A percentile compares a stretch with the other conserved stretches of the same genome.
Conservation (phyloP, 2,888 invertebrate species). For the Tinea semifulvella region DNA sequence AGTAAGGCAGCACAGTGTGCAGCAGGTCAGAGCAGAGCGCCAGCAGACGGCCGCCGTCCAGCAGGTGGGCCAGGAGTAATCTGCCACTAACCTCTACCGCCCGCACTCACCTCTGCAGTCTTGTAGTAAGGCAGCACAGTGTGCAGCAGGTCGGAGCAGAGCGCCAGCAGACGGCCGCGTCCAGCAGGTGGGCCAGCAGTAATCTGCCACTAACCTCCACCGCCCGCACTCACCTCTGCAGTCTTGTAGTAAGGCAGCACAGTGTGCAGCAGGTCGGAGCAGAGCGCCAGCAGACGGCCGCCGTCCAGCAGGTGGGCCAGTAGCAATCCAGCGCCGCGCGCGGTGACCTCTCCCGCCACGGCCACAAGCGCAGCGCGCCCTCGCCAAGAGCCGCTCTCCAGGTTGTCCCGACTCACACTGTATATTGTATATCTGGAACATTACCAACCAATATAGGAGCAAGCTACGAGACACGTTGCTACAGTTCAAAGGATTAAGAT, state of each 20-base stretch:
- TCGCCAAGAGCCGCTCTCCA: constrained; percentile 64
- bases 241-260: constrained; percentile 84
- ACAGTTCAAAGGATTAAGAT: too few species aligned
- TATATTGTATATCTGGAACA: constrained; percentile 69
- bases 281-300: constrained; percentile 79
- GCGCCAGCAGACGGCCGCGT: constrained; percentile 77
- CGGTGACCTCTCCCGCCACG: constrained; percentile 78
- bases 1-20: constrained; percentile 79
- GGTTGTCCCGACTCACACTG: constrained; percentile 53
- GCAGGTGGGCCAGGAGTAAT: constrained; percentile 74
- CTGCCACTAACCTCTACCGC: too few species aligned
- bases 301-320: constrained; percentile 78
- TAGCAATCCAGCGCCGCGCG: constrained; percentile 71
- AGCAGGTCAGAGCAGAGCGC: constrained; percentile 84
- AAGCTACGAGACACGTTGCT: not conserved
- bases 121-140: constrained; percentile 82
- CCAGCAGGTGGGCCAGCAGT: constrained; percentile 75
- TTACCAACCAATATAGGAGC: too few species aligned
- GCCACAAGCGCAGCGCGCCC: constrained; percentile 78
- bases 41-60: constrained; percentile 78
- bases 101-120: constrained; percentile 80
- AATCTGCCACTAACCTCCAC: too few species aligned
- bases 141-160: constrained; percentile 83
- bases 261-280: constrained; percentile 81
- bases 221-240: constrained; percentile 78